Percentiles rank a stretch among this genome's conserved stretches.
These are phyloP conservation scores for Fragum sueziense DNA, from an alignment of 2,888 invertebrate genomes.

Conservation along the genomic window DNA sequence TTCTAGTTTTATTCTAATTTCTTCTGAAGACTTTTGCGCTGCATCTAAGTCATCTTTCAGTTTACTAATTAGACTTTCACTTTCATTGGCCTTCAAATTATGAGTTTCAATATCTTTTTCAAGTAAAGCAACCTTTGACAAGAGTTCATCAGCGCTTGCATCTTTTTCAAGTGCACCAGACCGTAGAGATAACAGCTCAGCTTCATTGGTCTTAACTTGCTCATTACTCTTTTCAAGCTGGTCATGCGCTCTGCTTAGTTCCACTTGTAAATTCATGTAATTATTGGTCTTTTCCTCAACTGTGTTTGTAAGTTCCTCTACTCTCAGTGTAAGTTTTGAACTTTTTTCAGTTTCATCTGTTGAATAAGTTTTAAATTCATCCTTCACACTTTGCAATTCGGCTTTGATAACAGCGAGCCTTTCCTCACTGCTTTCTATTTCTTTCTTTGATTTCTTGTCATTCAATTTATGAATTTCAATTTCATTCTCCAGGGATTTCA, in stretches of 20 bases:
- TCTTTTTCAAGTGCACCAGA: slow-evolving; percentile 6
- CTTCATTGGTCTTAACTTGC: background rate
- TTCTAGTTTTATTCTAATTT: background rate
- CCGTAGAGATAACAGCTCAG: background rate
- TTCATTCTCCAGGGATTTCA: background rate
- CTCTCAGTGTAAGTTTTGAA: slow-evolving; percentile 34
- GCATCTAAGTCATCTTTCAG: slow-evolving; percentile 44
- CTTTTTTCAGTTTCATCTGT: slow-evolving; percentile 46
- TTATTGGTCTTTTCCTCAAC: slow-evolving; percentile 20
- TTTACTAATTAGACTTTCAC: slow-evolving; percentile 22
- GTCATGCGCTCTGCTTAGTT: slow-evolving; percentile 15
- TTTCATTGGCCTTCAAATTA: background rate
- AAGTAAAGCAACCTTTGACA: background rate
- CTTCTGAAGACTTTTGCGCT: background rate
- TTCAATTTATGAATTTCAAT: slow-evolving; percentile 8
- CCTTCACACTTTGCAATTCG: slow-evolving; percentile 26
- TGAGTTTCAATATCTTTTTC: slow-evolving; percentile 15
- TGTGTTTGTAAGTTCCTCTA: slow-evolving; percentile 34
- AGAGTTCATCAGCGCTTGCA: slow-evolving; percentile 1
- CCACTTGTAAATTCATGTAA: slow-evolving; percentile 10
- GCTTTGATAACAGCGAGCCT: background rate
- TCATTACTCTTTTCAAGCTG: slow-evolving; percentile 18
- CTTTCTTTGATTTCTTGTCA: background rate
- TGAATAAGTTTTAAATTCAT: slow-evolving; percentile 45
- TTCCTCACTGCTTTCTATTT: background rate